These are phyloP conservation scores for Pseudomyrmex gracilis DNA, from an alignment of 1,140 invertebrate species.

Conservation along the genomic window DNA sequence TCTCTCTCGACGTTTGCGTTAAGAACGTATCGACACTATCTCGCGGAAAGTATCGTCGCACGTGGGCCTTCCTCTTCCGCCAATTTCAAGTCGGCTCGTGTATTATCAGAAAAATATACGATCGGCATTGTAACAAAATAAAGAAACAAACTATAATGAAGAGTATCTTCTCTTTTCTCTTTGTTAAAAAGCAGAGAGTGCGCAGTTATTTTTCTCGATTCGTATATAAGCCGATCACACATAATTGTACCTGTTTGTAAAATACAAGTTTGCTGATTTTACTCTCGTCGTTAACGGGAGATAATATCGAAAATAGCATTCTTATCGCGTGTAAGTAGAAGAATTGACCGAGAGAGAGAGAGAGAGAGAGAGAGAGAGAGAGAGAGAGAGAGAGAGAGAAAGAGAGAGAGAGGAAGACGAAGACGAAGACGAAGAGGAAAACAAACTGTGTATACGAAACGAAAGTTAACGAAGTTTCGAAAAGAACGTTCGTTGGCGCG, in stretches of 20 bases:
- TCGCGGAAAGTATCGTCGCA: conserved; percentile 13
- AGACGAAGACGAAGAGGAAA: not conserved
- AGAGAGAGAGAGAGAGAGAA: no score
- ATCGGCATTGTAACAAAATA: not conserved
- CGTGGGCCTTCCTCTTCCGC: not conserved
- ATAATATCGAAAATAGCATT: not conserved
- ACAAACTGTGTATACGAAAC: not conserved
- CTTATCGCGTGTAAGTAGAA: not conserved
- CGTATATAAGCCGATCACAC: no score
- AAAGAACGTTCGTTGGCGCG: not conserved
- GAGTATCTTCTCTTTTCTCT: no score
- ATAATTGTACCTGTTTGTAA: not conserved
- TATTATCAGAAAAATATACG: not conserved
- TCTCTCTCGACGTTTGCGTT: conserved; percentile 11
- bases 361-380: no score
- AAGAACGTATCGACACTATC: conserved; percentile 27
- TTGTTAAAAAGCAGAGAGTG: no score
- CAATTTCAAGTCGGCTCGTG: conserved; percentile 1
- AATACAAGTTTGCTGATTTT: not conserved
- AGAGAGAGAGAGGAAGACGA: not conserved
- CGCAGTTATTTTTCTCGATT: no score
- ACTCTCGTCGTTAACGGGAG: not conserved
- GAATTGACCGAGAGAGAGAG: no score
- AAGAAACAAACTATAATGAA: not conserved
- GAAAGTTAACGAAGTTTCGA: conserved; percentile 1